These are phyloP conservation scores for Schizaphis graminum DNA, from an alignment of 2,888 invertebrate species.

Conservation along the genomic window DNA sequence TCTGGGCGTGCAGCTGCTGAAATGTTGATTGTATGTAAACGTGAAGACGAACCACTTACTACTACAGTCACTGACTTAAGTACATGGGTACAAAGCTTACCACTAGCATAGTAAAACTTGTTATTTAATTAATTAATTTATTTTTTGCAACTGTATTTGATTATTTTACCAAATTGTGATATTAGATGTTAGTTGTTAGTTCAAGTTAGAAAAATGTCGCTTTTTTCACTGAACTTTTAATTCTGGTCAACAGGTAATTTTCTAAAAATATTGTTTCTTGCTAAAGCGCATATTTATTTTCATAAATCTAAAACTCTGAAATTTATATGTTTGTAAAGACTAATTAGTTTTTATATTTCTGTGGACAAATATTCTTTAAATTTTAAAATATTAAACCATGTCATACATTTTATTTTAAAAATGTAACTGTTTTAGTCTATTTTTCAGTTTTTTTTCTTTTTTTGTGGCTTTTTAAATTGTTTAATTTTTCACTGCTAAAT, in stretches of 20 bases:
- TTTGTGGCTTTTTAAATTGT: slow-evolving; percentile 26
- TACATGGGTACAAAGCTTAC: slow-evolving; percentile 90
- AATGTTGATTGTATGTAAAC: slow-evolving; percentile 74
- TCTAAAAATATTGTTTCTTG: not conserved
- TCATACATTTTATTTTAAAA: not conserved
- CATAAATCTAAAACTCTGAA: slow-evolving; percentile 10
- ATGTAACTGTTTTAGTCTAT: not conserved
- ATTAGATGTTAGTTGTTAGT: slow-evolving; percentile 62
- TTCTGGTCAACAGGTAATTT: not conserved
- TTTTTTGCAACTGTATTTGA: slow-evolving; percentile 44
- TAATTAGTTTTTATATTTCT: not conserved
- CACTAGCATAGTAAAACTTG: slow-evolving; percentile 74
- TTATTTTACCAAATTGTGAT: slow-evolving; percentile 64
- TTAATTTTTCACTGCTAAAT: slow-evolving; percentile 26
- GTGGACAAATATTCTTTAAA: slow-evolving; percentile 28
- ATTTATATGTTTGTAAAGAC: slow-evolving; percentile 25
- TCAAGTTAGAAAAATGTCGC: slow-evolving; percentile 38
- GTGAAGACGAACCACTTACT: slow-evolving; percentile 75
- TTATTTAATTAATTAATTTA: slow-evolving; percentile 46
- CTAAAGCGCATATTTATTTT: slow-evolving; percentile 33
- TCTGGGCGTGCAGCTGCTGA: slow-evolving; percentile 88
- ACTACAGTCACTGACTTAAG: slow-evolving; percentile 85
- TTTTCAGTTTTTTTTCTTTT: slow-evolving; percentile 21
- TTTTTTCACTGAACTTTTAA: slow-evolving; percentile 25
- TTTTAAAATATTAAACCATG: slow-evolving; percentile 11